Conservation (phyloP, 35 echinoderm and acorn worm species). For the Holothuria glaberrima region DNA sequence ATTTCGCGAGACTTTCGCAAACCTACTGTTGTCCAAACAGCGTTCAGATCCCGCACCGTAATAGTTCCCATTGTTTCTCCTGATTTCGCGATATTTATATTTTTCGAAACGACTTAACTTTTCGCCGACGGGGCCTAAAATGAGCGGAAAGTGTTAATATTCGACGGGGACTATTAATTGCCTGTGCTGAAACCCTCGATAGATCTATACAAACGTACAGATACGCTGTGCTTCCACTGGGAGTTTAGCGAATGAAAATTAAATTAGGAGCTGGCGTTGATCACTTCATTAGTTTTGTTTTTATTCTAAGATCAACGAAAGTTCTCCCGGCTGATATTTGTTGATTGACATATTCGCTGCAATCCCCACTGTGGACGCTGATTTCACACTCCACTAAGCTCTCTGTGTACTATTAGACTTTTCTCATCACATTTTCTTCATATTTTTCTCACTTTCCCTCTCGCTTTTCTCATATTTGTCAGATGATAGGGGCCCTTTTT, state of each 20-base stretch:
- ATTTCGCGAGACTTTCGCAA: constrained; percentile 53
- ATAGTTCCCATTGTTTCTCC: constrained; percentile 39
- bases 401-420: too few relatives aligned
- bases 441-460: too few relatives aligned
- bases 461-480: too few relatives aligned
- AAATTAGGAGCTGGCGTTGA: constrained; percentile 36
- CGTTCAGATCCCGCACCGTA: constrained; percentile 6
- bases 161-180: constrained; percentile 48
- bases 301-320: constrained; percentile 52
- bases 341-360: constrained; percentile 28
- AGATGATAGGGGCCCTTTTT: too few relatives aligned
- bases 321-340: constrained; percentile 13
- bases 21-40: constrained; percentile 48
- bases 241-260: constrained; percentile 48
- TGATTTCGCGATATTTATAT: background rate
- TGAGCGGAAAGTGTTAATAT: constrained; percentile 50
- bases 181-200: constrained; percentile 8
- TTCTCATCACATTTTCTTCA: too few relatives aligned
- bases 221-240: background rate
- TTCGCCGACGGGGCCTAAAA: constrained; percentile 25
- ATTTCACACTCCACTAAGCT: constrained; percentile 24
- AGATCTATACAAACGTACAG: constrained; percentile 24
- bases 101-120: constrained; percentile 41
- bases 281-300: constrained; percentile 53
- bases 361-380: background rate